Conservation (phyloP, 2,888 invertebrate species). For the Xestia rhomboidea region DNA sequence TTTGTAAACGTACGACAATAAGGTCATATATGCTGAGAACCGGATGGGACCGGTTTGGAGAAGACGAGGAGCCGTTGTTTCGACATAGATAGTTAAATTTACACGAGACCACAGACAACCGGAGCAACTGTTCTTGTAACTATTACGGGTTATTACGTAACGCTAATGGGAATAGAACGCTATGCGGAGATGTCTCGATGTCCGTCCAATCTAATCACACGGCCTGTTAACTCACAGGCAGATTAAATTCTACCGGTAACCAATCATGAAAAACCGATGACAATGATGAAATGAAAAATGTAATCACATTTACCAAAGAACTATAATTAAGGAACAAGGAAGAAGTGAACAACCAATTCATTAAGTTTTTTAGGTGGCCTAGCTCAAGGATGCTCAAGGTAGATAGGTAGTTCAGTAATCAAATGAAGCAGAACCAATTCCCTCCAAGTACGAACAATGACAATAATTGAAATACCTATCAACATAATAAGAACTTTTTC, state of each 20-base stretch:
- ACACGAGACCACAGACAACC: conserved; percentile 54
- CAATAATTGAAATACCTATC: background rate
- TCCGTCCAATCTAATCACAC: conserved; percentile 35
- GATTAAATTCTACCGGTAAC: background rate
- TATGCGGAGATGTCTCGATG: conserved; percentile 26
- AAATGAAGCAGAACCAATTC: conserved; percentile 23
- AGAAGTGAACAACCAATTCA: conserved; percentile 17
- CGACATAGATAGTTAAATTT: conserved; percentile 66
- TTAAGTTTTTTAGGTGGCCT: conserved; percentile 22
- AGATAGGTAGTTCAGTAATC: background rate
- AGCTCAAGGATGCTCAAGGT: background rate
- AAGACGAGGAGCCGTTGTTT: conserved; percentile 70
- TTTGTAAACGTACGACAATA: conserved; percentile 76
- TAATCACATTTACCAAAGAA: conserved; percentile 35
- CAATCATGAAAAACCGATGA: conserved; percentile 17
- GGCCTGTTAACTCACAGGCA: conserved; percentile 29
- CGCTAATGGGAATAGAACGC: conserved; percentile 47
- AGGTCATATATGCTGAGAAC: conserved; percentile 76
- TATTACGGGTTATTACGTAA: conserved; percentile 61
- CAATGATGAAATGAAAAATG: conserved; percentile 20
- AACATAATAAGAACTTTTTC: background rate
- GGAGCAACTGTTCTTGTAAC: conserved; percentile 49
- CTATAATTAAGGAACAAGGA: conserved; percentile 46
- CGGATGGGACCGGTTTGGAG: conserved; percentile 74
- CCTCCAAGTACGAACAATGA: background rate